phyloP scores from a whole-genome alignment of 2,113 vertebrate genomes.

The Pelecanus crispus region DNA sequence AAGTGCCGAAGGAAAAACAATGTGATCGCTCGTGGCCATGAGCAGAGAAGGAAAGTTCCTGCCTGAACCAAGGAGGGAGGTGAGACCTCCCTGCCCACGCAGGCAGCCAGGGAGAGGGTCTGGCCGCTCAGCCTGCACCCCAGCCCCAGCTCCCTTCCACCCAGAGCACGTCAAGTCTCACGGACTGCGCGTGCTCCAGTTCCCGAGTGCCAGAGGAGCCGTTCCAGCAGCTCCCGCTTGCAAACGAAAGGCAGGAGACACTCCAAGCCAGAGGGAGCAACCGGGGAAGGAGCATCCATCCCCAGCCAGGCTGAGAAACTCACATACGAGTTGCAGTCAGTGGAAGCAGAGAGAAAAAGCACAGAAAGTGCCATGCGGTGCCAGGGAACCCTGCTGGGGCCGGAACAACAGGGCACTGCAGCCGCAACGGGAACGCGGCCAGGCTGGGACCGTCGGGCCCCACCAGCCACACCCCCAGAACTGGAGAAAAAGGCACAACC shows the following conservation, averaged over 20 bases:
- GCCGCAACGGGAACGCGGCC: fast-evolving
- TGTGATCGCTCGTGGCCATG: fast-evolving
- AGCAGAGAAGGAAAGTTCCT: not conserved
- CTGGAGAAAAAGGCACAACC: not conserved
- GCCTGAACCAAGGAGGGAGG: not conserved
- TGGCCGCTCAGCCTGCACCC: not conserved
- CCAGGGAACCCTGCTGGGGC: not conserved
- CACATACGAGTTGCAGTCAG: fast-evolving
- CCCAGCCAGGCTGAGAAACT: not conserved
- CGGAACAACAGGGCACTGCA: not conserved
- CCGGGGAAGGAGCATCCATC: not conserved
- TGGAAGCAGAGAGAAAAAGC: not conserved
- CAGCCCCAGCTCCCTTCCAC: not conserved
- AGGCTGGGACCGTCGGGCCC: not conserved
- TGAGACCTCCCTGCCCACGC: fast-evolving
- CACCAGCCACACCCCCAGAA: not conserved
- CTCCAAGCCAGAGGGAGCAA: not conserved
- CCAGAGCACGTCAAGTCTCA: not conserved
- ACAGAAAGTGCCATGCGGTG: fast-evolving
- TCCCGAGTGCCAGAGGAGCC: not conserved
- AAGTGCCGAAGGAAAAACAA: not conserved
- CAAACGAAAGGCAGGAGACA: not conserved
- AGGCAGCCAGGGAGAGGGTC: not conserved
- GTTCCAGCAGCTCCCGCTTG: not conserved
- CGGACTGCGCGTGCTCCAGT: not conserved